Percentiles rank a stretch among this genome's conserved stretches.
Evolutionary conservation across 2,113 vertebrate genomes (phyloP).

Genomic region (chimpanzee (Pan troglodytes)): DNA sequence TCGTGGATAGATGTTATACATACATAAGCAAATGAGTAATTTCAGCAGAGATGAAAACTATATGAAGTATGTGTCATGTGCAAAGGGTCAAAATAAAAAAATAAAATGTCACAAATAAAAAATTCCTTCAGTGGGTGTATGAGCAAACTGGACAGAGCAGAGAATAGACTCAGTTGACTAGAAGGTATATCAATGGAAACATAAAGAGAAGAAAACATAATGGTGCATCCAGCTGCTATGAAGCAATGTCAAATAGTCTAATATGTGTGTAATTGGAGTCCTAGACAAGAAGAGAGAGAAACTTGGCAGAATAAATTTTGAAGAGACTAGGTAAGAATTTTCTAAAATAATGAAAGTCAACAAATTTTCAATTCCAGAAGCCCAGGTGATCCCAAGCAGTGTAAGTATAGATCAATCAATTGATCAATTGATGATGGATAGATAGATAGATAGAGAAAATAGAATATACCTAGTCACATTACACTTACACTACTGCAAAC

Average conservation of each 20-base stretch:
- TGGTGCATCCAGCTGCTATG: neutral
- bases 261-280: neutral
- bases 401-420: neutral
- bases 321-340: neutral
- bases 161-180: neutral
- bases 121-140: neutral
- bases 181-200: neutral
- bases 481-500: neutral
- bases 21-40: neutral
- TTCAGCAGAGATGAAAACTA: neutral
- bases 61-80: neutral
- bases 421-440: neutral
- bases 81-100: neutral
- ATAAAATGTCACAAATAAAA: neutral
- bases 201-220: neutral
- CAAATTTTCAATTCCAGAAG: neutral
- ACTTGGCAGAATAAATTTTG: neutral
- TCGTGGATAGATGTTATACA: neutral
- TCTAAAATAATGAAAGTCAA: neutral
- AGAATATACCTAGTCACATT: neutral
- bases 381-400: neutral
- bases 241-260: neutral
- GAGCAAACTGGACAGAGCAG: neutral
- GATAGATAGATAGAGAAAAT: neutral
- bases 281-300: neutral